Evolutionary conservation across 92 coral and sea anemone species (phyloP).

Genomic region (Porites rus): DNA sequence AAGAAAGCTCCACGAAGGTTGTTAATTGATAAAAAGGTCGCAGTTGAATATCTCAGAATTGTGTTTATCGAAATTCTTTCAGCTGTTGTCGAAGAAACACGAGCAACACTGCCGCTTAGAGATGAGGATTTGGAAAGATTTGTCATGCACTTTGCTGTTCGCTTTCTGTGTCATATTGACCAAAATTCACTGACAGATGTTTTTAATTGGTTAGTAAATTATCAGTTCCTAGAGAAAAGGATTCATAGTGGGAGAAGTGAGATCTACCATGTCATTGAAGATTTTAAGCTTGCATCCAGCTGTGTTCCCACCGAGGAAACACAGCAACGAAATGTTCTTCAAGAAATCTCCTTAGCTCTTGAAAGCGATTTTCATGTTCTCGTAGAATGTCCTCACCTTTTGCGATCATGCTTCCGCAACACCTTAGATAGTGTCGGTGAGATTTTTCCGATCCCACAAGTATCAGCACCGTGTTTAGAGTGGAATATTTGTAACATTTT

Average conservation of each 20-base stretch:
- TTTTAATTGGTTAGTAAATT: conserved; percentile 32
- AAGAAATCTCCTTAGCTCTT: conserved; percentile 1
- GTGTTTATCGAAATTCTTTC: background rate
- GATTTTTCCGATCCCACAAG: background rate
- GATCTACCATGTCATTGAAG: conserved; percentile 5
- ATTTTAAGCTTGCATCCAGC: background rate
- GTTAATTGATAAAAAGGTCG: background rate
- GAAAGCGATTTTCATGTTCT: conserved; percentile 9
- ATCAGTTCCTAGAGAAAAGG: conserved; percentile 10
- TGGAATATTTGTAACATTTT: background rate
- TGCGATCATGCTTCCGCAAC: background rate
- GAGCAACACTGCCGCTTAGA: background rate
- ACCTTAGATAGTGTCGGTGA: background rate
- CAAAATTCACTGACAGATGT: background rate
- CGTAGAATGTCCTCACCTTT: conserved; percentile 20
- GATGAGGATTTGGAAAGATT: conserved; percentile 5
- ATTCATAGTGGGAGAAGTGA: background rate
- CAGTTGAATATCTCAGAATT: conserved; percentile 5
- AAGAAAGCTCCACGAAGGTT: background rate
- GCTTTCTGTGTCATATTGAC: conserved; percentile 4
- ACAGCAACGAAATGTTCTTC: background rate
- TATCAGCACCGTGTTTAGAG: background rate
- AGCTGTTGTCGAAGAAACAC: background rate
- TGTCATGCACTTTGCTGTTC: conserved; percentile 4
- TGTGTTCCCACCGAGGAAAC: background rate